Percentiles rank a stretch among this genome's conserved stretches.
Evolutionary conservation across 2,888 invertebrate species (phyloP).

Genomic region (Torymus tubicola): DNA sequence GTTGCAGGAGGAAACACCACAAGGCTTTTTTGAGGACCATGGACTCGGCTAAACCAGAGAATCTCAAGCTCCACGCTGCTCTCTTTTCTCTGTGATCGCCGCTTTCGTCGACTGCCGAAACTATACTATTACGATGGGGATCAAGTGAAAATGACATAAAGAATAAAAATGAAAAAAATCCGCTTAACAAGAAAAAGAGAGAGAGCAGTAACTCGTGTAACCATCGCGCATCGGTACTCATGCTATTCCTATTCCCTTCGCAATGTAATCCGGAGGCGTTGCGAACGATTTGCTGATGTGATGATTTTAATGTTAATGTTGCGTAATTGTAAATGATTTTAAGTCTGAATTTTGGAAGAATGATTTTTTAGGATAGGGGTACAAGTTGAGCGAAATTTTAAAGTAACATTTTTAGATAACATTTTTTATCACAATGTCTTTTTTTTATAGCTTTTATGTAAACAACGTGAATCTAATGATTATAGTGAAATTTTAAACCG

Average conservation of each 20-base stretch:
- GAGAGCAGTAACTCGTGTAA: conserved; percentile 30
- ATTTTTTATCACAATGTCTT: no score
- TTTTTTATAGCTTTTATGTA: no score
- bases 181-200: conserved; percentile 1
- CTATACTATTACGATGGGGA: conserved; percentile 1
- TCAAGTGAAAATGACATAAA: conserved; percentile 10
- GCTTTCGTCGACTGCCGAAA: conserved; percentile 25
- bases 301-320: background rate
- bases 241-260: conserved; percentile 14
- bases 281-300: conserved; percentile 18
- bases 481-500: no score
- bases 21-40: conserved; percentile 99
- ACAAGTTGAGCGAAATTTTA: no score
- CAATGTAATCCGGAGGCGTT: conserved; percentile 13
- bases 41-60: conserved; percentile 81
- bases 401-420: no score
- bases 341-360: background rate
- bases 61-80: conserved; percentile 3
- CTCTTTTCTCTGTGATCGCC: conserved; percentile 13
- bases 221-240: conserved; percentile 10
- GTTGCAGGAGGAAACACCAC: conserved; percentile 99
- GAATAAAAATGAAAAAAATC: background rate
- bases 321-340: background rate
- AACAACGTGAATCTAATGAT: no score
- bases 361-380: no score